A percentile compares a stretch with the other conserved stretches of the same genome.
phyloP scores from a whole-genome alignment of 2,888 invertebrate genomes.

The Trissonchulus latispiculum region DNA sequence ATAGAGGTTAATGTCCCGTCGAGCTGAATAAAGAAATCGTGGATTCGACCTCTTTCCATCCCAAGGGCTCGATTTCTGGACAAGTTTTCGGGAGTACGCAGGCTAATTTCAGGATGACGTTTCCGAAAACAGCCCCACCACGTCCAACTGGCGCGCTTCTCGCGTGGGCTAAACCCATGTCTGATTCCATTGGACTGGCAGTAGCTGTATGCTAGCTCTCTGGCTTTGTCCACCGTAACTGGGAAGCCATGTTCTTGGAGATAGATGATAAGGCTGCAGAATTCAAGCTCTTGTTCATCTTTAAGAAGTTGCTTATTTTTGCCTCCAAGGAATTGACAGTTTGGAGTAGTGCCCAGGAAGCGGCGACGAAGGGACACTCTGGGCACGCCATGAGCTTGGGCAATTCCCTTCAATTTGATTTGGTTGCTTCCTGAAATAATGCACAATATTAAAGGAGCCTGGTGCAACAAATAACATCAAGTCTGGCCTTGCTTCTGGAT shows the following conservation, averaged over 20 bases:
- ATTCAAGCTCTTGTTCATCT: background rate
- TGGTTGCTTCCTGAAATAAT: too few species aligned
- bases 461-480: too few species aligned
- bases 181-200: background rate
- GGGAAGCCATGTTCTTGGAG: conserved; percentile 13
- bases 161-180: background rate
- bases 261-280: too few species aligned
- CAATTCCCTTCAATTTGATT: background rate
- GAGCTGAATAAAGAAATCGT: background rate
- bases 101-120: conserved; percentile 5
- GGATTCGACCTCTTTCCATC: background rate
- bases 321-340: background rate
- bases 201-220: conserved; percentile 1
- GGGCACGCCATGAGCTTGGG: background rate
- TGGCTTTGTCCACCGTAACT: background rate
- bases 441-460: too few species aligned
- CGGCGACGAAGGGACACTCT: background rate
- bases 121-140: conserved; percentile 8
- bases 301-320: background rate
- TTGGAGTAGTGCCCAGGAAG: too few species aligned
- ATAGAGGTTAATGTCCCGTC: background rate
- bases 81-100: background rate
- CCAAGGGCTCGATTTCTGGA: conserved; percentile 5
- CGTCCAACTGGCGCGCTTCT: background rate
- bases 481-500: too few species aligned